Evolutionary conservation across 1,140 invertebrate species (phyloP), one percentile per base, ranked within the genome.

Genomic region (Orussus abietinus): DNA sequence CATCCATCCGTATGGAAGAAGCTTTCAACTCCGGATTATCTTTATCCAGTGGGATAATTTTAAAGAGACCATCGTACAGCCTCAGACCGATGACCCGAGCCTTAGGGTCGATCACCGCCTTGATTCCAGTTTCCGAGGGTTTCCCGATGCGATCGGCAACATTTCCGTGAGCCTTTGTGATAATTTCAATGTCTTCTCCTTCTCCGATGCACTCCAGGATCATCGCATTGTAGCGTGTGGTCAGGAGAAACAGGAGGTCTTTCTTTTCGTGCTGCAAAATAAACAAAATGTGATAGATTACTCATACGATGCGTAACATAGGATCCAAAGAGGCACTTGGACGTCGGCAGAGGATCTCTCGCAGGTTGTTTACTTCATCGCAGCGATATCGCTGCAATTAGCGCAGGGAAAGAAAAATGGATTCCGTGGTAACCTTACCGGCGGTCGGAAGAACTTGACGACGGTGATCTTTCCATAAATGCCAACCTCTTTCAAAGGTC

Each of bases 41-140:
- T 63, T 90, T 92, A 48, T 97, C 93, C 42, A 94, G 65, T 0
- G 90, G 90, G 62, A 93, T 93, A 31, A 98, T 92, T 75, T 99
- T 99, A 59, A 99, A 92, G 2, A 98, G 75, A 1, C 96, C 96
- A 78, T 98, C 96, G 69, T 98, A 99, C 0, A 98, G 74, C 46
- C 95, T 77, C 22, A 99, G 77, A 10, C 94, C 96, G 64, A 99
- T 98, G 0, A 93, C 88, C 54, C 92, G 79, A 15, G 91, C 90
- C 69, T 92, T 86, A 18, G 94, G 94, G 78, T 99, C 96, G 47
- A 99, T 93, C 1, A 97, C 88, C 10, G 90, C 92, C 51, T 96
- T 85, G 32, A 96, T 94, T 19, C 93, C 93, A 41, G 90, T 96
- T 65, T 97, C 94, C 2, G 92, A 89, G 4, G 86, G 82, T 66